Percentiles rank a stretch among this genome's conserved stretches.
phyloP scores from a whole-genome alignment of 1,140 invertebrate genomes.

The Uloborus diversus region DNA sequence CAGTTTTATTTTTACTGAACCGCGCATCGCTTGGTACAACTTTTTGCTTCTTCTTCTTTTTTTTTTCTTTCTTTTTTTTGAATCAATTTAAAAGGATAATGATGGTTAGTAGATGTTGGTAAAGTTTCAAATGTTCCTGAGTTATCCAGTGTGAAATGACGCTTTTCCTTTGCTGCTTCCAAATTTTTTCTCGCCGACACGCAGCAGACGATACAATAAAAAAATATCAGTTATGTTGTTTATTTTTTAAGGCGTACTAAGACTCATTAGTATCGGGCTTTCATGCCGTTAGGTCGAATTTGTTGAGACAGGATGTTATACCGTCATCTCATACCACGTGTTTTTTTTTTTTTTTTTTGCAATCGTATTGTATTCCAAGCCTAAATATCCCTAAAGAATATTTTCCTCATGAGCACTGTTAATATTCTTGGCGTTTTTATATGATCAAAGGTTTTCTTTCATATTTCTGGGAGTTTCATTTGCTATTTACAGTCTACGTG shows the following conservation, averaged over 20 bases:
- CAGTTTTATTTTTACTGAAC: conserved; percentile 42
- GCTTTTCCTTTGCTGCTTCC: conserved; percentile 6
- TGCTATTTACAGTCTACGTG: no score
- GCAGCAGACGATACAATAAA: neutral
- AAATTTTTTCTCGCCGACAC: neutral
- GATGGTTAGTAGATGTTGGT: conserved; percentile 25
- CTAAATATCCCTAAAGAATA: no score
- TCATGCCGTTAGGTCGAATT: neutral
- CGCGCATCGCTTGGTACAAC: conserved; percentile 8
- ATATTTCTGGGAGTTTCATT: no score
- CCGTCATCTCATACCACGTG: no score
- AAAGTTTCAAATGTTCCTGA: conserved; percentile 11
- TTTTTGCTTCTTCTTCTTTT: neutral
- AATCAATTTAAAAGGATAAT: conserved; percentile 3
- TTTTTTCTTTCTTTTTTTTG: no score
- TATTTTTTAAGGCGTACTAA: conserved; percentile 21
- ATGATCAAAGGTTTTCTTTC: no score
- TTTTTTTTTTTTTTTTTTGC: no score
- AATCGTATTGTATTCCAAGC: no score
- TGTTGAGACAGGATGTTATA: no score
- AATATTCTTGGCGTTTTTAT: no score
- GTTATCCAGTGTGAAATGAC: conserved; percentile 37
- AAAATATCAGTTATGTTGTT: conserved; percentile 10
- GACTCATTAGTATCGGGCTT: conserved; percentile 19
- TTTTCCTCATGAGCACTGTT: no score